Evolutionary conservation across 2,888 invertebrate genomes (phyloP).

Genomic region (Rotaria magnacalcarata): DNA sequence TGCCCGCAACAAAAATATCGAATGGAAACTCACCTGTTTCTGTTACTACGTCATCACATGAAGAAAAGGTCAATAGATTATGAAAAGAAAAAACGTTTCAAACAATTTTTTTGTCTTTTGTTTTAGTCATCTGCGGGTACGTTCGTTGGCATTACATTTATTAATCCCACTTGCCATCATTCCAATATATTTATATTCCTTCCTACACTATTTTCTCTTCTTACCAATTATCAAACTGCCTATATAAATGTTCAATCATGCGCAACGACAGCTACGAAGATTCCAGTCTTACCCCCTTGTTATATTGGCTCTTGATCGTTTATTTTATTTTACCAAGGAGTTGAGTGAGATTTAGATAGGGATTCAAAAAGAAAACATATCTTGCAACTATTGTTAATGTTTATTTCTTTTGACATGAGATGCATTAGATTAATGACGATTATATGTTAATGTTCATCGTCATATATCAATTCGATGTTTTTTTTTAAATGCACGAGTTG

Average conservation of each 20-base stretch:
- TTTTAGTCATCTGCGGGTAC: conserved; percentile 1
- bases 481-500: not conserved
- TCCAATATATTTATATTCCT: not conserved
- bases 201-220: not conserved
- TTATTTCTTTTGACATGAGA: conserved; percentile 13
- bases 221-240: not conserved
- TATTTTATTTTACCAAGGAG: not conserved
- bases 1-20: not conserved
- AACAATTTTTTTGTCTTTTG: not conserved
- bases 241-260: not conserved
- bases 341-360: not conserved
- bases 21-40: not conserved
- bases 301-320: not conserved
- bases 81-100: not conserved
- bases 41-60: not conserved
- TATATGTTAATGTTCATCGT: not conserved
- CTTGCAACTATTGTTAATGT: not conserved
- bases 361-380: not conserved
- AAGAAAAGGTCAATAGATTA: not conserved
- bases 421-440: not conserved
- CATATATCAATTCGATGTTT: not conserved
- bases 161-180: not conserved
- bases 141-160: conserved; percentile 18
- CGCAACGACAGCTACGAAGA: not conserved
- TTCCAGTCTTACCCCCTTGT: not conserved